Evolutionary conservation across 2,888 invertebrate species (phyloP).

Genomic region (Gerris lacustris): DNA sequence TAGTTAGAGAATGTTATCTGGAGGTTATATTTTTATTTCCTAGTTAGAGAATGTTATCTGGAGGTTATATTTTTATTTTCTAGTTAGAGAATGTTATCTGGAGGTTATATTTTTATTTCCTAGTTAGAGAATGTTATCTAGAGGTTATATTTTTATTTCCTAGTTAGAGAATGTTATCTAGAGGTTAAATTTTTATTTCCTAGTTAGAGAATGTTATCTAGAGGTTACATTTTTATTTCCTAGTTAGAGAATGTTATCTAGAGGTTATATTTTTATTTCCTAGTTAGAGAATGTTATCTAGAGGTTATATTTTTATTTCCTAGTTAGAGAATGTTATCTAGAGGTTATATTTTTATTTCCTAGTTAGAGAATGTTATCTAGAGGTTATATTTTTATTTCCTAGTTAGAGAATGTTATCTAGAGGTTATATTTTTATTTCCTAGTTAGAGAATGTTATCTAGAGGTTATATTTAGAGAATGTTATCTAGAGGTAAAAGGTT

Average conservation of each 20-base stretch:
- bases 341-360: not conserved
- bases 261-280: not conserved
- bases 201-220: not conserved
- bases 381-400: not conserved
- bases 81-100: not conserved
- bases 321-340: not conserved
- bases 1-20: not conserved
- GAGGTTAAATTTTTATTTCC: not conserved
- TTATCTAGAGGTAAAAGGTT: not conserved
- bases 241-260: not conserved
- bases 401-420: not conserved
- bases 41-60: not conserved
- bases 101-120: not conserved
- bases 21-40: not conserved
- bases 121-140: not conserved
- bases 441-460: not conserved
- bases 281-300: not conserved
- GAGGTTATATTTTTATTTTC: not conserved
- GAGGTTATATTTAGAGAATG: not conserved
- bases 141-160: not conserved
- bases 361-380: not conserved
- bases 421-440: not conserved
- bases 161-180: not conserved
- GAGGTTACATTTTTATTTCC: not conserved
- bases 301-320: not conserved